Evolutionary conservation across 2,888 invertebrate genomes (phyloP), one percentile per base, ranked within the genome.

Genomic region (Pollenia griseotomentosa): DNA sequence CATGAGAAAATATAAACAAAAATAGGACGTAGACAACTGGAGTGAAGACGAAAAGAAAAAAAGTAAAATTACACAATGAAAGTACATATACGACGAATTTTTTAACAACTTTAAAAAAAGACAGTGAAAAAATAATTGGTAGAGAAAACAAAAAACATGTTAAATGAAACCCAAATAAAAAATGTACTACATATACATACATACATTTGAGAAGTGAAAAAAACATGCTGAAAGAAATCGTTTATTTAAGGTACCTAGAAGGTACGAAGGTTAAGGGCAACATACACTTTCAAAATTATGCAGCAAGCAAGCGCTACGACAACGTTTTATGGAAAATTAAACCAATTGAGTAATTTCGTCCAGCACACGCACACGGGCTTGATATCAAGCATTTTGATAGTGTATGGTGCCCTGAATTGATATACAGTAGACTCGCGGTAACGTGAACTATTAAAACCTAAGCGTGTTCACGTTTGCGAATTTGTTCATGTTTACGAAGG

Each of bases 11-110:
- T 40, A 68, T 11, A 53, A n/a, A 40, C n/a, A 9, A 48, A 42
- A 70, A 53, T 55, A 71, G 71, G 19, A 71, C 44, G 10, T 63
- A 71, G 2, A 70, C 16, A 33, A 53, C 12, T 44, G 42, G 16
- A 42, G 42, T 19, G 11, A 23, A 23, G 12, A 11, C 2, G 19
- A 11, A 16, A 55, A 66, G 9, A 65, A 65, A 63, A 65, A 65
- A 44, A 19, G 44, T 48, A 23, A 0, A 19, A 10, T n/a, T n/a
- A 53, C 8, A n/a, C 5, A 19, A 3, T 11, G 19, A 10, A 11
- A 23, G 11, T 11, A 57, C 33, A 23, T 4, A 12, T 10, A 10
- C 3, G 11, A 10, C 33, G 33, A 33, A 6, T 33, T 33, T 33
- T 33, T 33, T 33, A 33, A 33, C 5, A 33, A 23, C 2, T 12